Evolutionary conservation across 2,888 invertebrate genomes (phyloP), one percentile per base, ranked within the genome.

Genomic region (Spodoptera littoralis): DNA sequence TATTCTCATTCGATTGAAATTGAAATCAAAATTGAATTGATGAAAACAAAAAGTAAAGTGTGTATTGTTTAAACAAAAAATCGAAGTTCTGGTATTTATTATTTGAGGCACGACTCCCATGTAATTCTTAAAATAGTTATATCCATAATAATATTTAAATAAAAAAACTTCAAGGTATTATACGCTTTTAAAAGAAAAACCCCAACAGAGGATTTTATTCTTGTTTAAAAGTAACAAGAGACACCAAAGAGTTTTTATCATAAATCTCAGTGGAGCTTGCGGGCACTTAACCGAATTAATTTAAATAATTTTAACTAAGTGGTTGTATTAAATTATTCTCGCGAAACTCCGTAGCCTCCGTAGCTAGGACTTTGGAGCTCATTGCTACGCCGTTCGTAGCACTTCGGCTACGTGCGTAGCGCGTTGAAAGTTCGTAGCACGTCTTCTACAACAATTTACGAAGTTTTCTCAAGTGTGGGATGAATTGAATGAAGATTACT

Each of bases 381-480:
- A 63, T 48, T 65, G 77, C 80, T 84, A 81, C 81, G 83, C 42
- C 27, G 36, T 8, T 55, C 84, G 84, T 85, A 84, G 84, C 80
- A 76, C 64, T 73, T 62, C 58, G 55, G 60, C 83, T 85, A 85
- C 85, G 84, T 81, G 79, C 81, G 85, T 85, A 85, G 83, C 76
- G 13, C 51, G 67, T 70, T 79, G 80, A 65, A 53, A 63, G 36
- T 61, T 67, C 81, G 83, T 82, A 82, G 83, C 77, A 60, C 57
- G 61, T 64, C 51, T 49, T 66, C 72, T 74, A 72, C 76, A 61
- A 27, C 51, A 36, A 48, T 22, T 43, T 36, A 18, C 11, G 41
- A 43, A 68, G 49, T 63, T 58, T 49, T 41, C 36, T 59, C 36
- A 53, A 50, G 60, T 60, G 49, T 72, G 43, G 18, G 65, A 66